A percentile compares a stretch with the other conserved stretches of the same genome.
Evolutionary conservation across 2,113 vertebrate genomes (phyloP).

Genomic region (Archilochus colubris): DNA sequence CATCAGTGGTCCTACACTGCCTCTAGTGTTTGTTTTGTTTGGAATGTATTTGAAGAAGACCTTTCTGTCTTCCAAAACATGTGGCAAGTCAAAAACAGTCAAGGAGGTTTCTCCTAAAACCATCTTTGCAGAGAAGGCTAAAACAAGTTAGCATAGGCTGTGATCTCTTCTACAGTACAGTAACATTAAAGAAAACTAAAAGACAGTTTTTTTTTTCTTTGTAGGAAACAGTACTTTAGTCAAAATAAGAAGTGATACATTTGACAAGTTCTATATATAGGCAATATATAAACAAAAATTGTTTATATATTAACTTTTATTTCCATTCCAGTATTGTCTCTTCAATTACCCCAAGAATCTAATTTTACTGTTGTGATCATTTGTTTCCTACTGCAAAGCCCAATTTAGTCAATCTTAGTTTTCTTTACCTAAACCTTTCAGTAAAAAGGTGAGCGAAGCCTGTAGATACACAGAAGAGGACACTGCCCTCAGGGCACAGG

Average conservation of each 20-base stretch:
- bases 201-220: neutral
- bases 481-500: neutral
- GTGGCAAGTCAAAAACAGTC: neutral
- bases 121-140: neutral
- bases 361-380: neutral
- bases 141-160: neutral
- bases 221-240: neutral
- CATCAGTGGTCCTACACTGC: too few relatives aligned
- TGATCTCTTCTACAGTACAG: neutral
- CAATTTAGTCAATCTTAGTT: neutral
- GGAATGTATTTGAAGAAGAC: too few relatives aligned
- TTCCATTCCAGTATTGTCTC: neutral
- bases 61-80: neutral
- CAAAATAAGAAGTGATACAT: neutral
- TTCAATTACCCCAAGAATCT: neutral
- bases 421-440: slow-evolving; percentile 8
- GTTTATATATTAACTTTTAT: neutral
- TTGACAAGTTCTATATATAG: neutral
- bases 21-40: too few relatives aligned
- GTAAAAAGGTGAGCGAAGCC: neutral
- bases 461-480: neutral
- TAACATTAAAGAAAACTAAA: neutral
- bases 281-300: neutral
- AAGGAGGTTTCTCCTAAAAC: neutral
- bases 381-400: slow-evolving; percentile 2